Percentiles rank a stretch among this genome's conserved stretches.
Conservation (phyloP, 2,888 invertebrate species). For the Tiphia femorata region DNA sequence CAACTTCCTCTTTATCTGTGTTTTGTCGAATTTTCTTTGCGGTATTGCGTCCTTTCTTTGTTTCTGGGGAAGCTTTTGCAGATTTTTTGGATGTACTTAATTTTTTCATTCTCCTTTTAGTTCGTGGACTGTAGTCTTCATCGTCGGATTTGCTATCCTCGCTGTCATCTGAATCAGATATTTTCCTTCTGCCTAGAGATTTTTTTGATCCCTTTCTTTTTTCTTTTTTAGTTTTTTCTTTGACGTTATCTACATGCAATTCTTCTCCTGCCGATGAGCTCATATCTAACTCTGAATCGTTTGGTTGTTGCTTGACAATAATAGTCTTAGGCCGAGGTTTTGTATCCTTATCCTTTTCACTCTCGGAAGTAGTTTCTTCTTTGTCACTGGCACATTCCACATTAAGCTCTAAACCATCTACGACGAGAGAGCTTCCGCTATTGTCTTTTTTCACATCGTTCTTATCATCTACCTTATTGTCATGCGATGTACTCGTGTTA, state of each 20-base stretch:
- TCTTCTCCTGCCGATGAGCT: slow-evolving; percentile 54
- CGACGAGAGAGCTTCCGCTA: slow-evolving; percentile 51
- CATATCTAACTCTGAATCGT: slow-evolving; percentile 61
- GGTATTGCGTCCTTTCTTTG: slow-evolving; percentile 39
- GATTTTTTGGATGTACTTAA: slow-evolving; percentile 34
- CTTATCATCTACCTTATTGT: slow-evolving; percentile 13
- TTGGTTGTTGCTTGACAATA: slow-evolving; percentile 60
- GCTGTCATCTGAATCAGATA: slow-evolving; percentile 51
- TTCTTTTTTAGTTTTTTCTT: slow-evolving; percentile 16
- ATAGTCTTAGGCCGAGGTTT: slow-evolving; percentile 56
- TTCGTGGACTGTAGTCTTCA: slow-evolving; percentile 60
- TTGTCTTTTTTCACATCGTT: slow-evolving; percentile 16
- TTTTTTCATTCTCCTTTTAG: slow-evolving; percentile 52
- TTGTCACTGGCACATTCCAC: slow-evolving; percentile 65
- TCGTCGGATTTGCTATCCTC: slow-evolving; percentile 55
- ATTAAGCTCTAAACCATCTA: slow-evolving; percentile 60
- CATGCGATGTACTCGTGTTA: slow-evolving; percentile 5
- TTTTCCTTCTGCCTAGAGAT: slow-evolving; percentile 40
- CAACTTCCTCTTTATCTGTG: slow-evolving; percentile 35
- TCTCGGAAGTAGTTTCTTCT: slow-evolving; percentile 52
- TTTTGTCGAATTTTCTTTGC: slow-evolving; percentile 36
- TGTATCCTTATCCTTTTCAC: slow-evolving; percentile 42
- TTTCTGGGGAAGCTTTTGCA: slow-evolving; percentile 33
- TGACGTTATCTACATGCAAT: slow-evolving; percentile 20
- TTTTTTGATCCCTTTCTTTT: slow-evolving; percentile 41